Evolutionary conservation across 2,113 vertebrate genomes (phyloP), one percentile per base, ranked within the genome.

Genomic region (Bothrops jararaca): DNA sequence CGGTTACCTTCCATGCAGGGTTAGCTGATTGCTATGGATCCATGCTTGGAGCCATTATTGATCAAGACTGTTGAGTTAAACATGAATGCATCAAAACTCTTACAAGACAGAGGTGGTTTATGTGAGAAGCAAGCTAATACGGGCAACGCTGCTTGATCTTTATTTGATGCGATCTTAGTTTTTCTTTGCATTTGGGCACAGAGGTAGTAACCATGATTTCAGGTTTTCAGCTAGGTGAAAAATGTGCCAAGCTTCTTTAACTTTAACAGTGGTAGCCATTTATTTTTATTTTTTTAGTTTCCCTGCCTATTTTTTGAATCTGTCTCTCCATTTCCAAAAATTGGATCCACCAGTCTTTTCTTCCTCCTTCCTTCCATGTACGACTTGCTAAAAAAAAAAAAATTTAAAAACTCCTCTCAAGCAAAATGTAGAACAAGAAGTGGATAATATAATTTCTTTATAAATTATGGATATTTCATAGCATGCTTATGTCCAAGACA

Each of bases 11-110:
- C 88, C 18, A n/a, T 80, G 92, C 26, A 8, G 60, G 96, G 57
- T 64, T 93, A 80, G 93, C 86, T 91, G 92, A 94, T 80, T 95
- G 56, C 91, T 93, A 86, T 92, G 60, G 95, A 95, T 95, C 91
- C 92, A 74, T 92, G 92, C 90, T 95, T 48, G 91, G 89, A 94
- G 94, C 69, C 90, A 86, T 86, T 95, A 96, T 93, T 90, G 94
- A 96, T 93, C 86, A 95, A 91, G 13, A 93, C 89, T 53, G 52
- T 95, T 93, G 64, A 48, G 34, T 89, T 94, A 95, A 96, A 93
- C 85, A 95, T 52, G 53, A 95, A 57, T 80, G n/a, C 92, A 95
- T 94, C 26, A 95, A 96, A 96, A 96, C 86, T 0, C 1, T n/a
- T 94, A 26, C 58, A 45, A 93, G 94, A 92, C 92, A 94, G 91